Evolutionary conservation across 1,140 invertebrate genomes (phyloP), one percentile per base, ranked within the genome.

Genomic region (Drosophila pallidifrons): DNA sequence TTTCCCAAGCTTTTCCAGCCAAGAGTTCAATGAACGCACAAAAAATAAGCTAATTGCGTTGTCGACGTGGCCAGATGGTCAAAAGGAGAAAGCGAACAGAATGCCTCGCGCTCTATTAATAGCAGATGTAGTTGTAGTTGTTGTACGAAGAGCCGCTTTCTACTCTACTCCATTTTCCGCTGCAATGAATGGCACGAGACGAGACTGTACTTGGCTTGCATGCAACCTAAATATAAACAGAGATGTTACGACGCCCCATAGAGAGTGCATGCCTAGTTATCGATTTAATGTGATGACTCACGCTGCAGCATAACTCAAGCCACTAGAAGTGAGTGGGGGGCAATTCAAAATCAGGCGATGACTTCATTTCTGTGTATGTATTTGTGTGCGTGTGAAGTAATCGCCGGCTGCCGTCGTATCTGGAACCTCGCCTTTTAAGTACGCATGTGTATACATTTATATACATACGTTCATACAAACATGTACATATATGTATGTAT

Each of bases 221-320:
- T 72, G 77, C 66, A 52, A 6, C 41, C 41, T 68, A 57, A 47
- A 49, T 71, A 73, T 72, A 69, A 47, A 49, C 68, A 73, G 41
- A 32, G 28, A 30, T 51, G 8, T 5, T 47, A 38, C 35, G 8
- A 10, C 46, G 67, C 25, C 61, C 45, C 63, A 60, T 38, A 49
- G 25, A 49, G n/a, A 52, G 41, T 13, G 41, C 32, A 20, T 6
- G 51, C 6, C 10, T 16, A 46, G 20, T 11, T 55, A 77, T 77
- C 57, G 70, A 77, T 77, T 77, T 51, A 25, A 16, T 41, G 55
- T 32, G 60, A 85, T 87, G 85, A 88, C 74, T 89, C 85, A 88
- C 78, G 8, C 52, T 35, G 65, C 57, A 71, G 70, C 85, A 75
- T 51, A 75, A 43, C 46, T 28, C 32, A 28, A 20, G 28, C n/a